Evolutionary conservation across 2,888 invertebrate species (phyloP).

Genomic region (Cataglyphis cursor): DNA sequence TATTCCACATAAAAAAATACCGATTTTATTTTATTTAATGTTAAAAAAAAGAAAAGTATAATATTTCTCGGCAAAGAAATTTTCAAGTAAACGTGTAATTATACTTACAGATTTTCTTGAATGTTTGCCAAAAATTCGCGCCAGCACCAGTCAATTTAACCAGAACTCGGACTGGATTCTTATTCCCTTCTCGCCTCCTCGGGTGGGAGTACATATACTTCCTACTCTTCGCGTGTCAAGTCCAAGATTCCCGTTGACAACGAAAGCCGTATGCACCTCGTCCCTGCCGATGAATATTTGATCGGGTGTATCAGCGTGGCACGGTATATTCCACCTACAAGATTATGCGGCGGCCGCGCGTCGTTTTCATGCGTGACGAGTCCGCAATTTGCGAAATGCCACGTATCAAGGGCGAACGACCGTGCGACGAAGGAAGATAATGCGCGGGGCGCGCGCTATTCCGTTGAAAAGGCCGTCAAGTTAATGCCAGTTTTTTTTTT

Average conservation of each 20-base stretch:
- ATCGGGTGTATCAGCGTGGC: constrained; percentile 65
- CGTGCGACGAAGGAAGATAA: constrained; percentile 60
- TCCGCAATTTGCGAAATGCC: constrained; percentile 76
- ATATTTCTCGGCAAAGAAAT: not conserved
- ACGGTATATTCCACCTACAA: constrained; percentile 75
- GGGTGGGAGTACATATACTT: constrained; percentile 36
- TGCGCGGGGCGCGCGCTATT: constrained; percentile 37
- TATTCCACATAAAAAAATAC: not conserved
- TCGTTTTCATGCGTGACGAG: constrained; percentile 75
- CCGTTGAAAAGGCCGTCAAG: constrained; percentile 5
- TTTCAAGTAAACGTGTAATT: not conserved
- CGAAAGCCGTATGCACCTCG: constrained; percentile 69
- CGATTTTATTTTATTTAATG: not conserved
- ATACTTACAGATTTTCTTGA: constrained; percentile 14
- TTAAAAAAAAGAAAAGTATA: not conserved
- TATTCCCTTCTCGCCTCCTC: constrained; percentile 19
- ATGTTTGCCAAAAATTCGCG: not conserved
- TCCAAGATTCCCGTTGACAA: constrained; percentile 71
- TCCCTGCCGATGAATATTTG: constrained; percentile 73
- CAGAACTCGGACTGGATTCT: constrained; percentile 10
- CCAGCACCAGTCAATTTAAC: not conserved
- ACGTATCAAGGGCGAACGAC: constrained; percentile 75
- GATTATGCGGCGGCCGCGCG: constrained; percentile 72
- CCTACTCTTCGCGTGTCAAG: constrained; percentile 68
- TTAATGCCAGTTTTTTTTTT: constrained; percentile 35